These are phyloP conservation scores for Epiblema foenella DNA, from an alignment of 2,888 invertebrate species.

Conservation along the genomic window DNA sequence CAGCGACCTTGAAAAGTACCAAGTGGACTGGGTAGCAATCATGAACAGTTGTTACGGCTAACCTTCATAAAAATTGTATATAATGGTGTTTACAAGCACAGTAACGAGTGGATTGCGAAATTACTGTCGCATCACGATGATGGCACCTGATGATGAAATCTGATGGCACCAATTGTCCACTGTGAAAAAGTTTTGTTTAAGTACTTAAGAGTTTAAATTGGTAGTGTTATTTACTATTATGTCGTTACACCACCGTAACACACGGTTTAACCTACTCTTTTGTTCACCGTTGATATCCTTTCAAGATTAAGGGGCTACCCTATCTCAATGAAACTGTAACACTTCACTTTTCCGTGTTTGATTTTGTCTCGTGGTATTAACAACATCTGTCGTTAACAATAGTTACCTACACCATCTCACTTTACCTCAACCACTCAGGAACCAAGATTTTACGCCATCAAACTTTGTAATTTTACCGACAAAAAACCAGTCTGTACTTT, in stretches of 20 bases:
- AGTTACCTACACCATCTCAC: no score
- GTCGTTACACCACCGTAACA: constrained; percentile 20
- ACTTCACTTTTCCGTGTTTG: no score
- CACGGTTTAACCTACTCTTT: constrained; percentile 7
- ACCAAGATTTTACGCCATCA: no score
- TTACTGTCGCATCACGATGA: constrained; percentile 45
- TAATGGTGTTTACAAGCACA: constrained; percentile 36
- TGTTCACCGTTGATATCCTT: constrained; percentile 6
- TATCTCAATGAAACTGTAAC: no score
- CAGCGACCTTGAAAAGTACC: constrained; percentile 2
- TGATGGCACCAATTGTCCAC: constrained; percentile 5
- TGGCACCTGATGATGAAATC: background rate
- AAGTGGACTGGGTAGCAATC: constrained; percentile 20
- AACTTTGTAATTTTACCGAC: no score
- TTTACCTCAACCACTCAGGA: no score
- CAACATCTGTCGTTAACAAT: no score
- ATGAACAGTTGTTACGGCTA: constrained; percentile 23
- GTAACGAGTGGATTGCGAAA: constrained; percentile 42
- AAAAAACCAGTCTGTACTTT: no score
- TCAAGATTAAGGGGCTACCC: no score
- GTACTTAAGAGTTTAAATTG: background rate
- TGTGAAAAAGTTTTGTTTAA: constrained; percentile 4
- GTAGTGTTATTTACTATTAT: constrained; percentile 13
- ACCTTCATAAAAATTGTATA: constrained; percentile 6
- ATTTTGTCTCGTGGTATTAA: no score